phyloP scores from a whole-genome alignment of 2,888 invertebrate species.

The Chironomus riparius region DNA sequence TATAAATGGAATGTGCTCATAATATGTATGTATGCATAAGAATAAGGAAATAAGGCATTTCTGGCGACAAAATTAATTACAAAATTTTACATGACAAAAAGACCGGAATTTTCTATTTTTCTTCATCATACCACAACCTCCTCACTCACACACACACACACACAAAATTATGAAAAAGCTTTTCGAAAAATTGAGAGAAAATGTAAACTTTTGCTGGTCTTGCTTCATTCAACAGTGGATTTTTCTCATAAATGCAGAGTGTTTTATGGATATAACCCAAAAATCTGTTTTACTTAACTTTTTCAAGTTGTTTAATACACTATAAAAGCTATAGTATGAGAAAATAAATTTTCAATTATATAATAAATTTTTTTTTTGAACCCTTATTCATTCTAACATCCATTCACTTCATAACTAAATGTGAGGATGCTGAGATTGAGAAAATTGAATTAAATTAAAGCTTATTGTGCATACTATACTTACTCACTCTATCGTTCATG shows the following conservation, averaged over 20 bases:
- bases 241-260: neutral
- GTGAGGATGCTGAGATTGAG: neutral
- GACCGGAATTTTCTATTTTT: neutral
- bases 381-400: neutral
- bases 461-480: neutral
- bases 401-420: neutral
- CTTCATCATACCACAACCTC: neutral
- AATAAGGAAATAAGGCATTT: slow-evolving; percentile 9
- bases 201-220: neutral
- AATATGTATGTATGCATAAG: slow-evolving; percentile 1
- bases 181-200: neutral
- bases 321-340: too few relatives aligned
- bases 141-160: neutral
- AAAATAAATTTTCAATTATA: neutral
- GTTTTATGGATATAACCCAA: neutral
- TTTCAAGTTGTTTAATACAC: neutral
- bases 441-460: neutral
- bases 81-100: slow-evolving; percentile 27
- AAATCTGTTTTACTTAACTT: neutral
- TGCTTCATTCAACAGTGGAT: too few relatives aligned
- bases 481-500: too few relatives aligned
- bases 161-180: neutral
- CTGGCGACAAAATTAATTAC: slow-evolving; percentile 27
- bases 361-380: neutral
- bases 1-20: neutral